Percentiles rank a stretch among this genome's conserved stretches.
phyloP scores from a whole-genome alignment of 2,797 vertebrate genomes.

The Adelosebastes latens region DNA sequence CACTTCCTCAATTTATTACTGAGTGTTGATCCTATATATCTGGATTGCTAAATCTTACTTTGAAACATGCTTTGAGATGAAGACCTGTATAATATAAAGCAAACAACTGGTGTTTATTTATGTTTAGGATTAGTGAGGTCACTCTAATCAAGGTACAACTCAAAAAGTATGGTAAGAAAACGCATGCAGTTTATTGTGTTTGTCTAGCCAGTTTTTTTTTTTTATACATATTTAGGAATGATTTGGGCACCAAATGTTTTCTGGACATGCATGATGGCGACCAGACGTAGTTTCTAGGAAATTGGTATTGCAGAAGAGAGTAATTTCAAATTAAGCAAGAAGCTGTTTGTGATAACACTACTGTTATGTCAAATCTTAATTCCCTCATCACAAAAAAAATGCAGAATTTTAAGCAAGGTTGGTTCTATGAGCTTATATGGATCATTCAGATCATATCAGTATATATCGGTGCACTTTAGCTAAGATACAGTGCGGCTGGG shows the following conservation, averaged over 20 bases:
- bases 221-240: background rate
- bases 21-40: no score
- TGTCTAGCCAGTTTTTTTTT: background rate
- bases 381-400: background rate
- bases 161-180: background rate
- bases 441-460: background rate
- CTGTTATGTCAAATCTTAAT: background rate
- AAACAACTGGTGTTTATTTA: background rate
- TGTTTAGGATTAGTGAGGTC: background rate
- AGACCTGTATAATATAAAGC: background rate
- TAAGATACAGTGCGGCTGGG: background rate
- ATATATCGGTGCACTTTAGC: background rate
- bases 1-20: no score
- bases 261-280: background rate
- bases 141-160: background rate
- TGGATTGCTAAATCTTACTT: no score
- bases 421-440: background rate
- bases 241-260: background rate
- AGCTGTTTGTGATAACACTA: background rate
- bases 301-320: background rate
- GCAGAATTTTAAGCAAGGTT: background rate
- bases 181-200: background rate
- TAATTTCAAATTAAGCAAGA: background rate
- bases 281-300: background rate
- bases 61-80: background rate